These are phyloP conservation scores for Phylloscopus collybita DNA, from an alignment of 2,797 vertebrate species.

Conservation along the genomic window DNA sequence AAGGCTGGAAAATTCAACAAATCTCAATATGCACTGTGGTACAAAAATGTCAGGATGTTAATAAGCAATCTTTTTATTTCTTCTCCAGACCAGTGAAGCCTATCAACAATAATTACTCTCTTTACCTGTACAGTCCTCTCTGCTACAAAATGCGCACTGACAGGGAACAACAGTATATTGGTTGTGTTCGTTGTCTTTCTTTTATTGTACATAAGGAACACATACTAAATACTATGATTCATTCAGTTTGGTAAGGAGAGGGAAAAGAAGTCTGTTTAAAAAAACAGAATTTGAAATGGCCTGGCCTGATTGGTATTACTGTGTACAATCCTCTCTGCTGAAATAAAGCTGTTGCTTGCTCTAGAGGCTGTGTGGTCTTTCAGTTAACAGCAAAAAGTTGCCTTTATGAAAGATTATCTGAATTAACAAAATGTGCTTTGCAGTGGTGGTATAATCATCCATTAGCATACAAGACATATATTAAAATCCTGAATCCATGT, in stretches of 20 bases:
- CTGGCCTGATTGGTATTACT: conserved; percentile 7
- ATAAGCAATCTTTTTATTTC: background rate
- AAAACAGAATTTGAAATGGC: background rate
- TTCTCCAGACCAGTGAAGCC: background rate
- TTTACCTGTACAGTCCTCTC: background rate
- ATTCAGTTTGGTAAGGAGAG: background rate
- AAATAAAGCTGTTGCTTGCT: conserved; percentile 72
- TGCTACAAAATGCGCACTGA: background rate
- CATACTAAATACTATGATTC: background rate
- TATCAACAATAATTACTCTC: background rate
- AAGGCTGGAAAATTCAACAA: background rate
- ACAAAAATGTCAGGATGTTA: background rate
- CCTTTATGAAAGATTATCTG: conserved; percentile 60
- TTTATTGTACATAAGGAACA: background rate
- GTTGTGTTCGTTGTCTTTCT: background rate
- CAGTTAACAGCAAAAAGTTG: conserved; percentile 53
- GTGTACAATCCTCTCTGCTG: background rate
- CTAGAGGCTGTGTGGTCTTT: conserved; percentile 50
- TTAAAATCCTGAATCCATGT: conserved; percentile 46
- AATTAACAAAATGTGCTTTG: conserved; percentile 54
- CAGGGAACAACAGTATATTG: background rate
- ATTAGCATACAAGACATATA: conserved; percentile 10
- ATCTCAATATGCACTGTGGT: background rate
- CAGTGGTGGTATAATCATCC: conserved; percentile 28
- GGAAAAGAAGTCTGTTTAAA: background rate